phyloP scores from a whole-genome alignment of 2,797 vertebrate species.

The Dryobates pubescens region DNA sequence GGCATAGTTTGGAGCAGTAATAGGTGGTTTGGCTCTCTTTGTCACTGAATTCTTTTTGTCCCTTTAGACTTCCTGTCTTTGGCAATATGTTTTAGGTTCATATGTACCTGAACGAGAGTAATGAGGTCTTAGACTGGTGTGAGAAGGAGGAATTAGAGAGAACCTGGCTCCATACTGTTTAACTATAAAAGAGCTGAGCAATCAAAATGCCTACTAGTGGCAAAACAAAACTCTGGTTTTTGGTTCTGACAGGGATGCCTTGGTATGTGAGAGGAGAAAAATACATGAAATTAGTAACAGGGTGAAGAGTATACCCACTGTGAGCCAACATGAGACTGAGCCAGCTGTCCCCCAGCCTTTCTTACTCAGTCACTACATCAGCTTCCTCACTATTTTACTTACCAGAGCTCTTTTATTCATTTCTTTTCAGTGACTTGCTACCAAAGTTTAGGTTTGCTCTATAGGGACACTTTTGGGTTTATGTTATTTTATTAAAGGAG shows the following conservation, averaged over 20 bases:
- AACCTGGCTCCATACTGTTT: neutral
- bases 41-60: neutral
- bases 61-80: neutral
- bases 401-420: neutral
- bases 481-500: constrained; percentile 30
- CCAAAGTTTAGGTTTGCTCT: constrained; percentile 16
- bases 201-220: neutral
- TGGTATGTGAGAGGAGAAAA: neutral
- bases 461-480: neutral
- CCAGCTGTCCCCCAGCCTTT: accelerated
- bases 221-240: neutral
- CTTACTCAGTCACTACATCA: neutral
- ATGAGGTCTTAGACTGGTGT: neutral
- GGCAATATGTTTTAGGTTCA: neutral
- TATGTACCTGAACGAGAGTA: accelerated
- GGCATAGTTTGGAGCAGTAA: neutral
- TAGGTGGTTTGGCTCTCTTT: neutral
- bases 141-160: neutral
- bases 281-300: accelerated
- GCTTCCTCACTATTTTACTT: neutral
- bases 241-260: neutral
- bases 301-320: neutral
- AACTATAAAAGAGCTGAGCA: neutral
- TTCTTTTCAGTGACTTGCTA: neutral
- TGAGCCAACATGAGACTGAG: neutral